Conservation (phyloP, 2,888 invertebrate species). For the Arctia plantaginis region DNA sequence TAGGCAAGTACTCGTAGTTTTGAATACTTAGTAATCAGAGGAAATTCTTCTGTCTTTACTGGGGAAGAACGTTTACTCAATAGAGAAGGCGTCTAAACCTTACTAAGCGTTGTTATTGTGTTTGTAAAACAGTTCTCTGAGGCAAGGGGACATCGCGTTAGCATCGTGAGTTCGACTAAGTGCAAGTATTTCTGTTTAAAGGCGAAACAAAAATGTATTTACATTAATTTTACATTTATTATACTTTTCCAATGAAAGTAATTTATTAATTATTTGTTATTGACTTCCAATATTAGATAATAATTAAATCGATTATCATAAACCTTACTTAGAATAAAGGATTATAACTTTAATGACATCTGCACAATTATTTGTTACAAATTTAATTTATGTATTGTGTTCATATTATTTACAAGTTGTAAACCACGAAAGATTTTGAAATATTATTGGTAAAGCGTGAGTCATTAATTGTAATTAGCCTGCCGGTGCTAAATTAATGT, state of each 20-base stretch:
- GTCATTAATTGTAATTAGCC: constrained; percentile 9
- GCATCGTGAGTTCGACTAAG: not conserved
- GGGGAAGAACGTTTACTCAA: too few species aligned
- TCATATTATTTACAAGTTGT: constrained; percentile 8
- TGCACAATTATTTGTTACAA: not conserved
- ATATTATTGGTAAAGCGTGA: constrained; percentile 12
- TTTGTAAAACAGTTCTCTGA: too few species aligned
- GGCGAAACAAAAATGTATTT: not conserved
- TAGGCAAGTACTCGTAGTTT: not conserved
- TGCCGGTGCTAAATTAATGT: not conserved
- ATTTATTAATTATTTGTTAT: not conserved
- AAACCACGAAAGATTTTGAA: constrained; percentile 7
- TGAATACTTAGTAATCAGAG: too few species aligned
- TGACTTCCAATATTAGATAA: not conserved
- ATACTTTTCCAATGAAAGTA: not conserved
- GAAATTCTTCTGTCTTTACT: too few species aligned
- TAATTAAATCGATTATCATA: not conserved
- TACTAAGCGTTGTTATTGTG: too few species aligned
- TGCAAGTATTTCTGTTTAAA: not conserved
- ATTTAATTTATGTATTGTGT: constrained; percentile 8
- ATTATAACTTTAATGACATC: not conserved
- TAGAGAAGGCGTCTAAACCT: too few species aligned
- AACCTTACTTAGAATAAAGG: not conserved
- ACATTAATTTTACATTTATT: not conserved
- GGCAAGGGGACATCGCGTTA: not conserved